Percentiles rank a stretch among this genome's conserved stretches.
These are phyloP conservation scores for Cacatua alba DNA, from an alignment of 2,113 vertebrate genomes.

Conservation along the genomic window DNA sequence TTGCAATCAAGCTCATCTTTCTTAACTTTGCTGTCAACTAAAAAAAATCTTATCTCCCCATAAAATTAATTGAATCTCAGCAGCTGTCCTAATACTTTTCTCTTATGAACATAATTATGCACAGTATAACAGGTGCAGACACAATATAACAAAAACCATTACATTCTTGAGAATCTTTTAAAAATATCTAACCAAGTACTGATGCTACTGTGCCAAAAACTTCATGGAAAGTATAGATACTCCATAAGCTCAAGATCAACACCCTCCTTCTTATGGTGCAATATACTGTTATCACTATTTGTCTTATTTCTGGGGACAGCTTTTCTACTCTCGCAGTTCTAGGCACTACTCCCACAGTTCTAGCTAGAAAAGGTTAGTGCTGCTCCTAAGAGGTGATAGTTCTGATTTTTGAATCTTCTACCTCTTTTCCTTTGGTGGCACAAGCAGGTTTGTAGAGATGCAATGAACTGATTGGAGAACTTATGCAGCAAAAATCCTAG, in stretches of 20 bases:
- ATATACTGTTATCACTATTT: neutral
- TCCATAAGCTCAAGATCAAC: neutral
- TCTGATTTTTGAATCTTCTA: neutral
- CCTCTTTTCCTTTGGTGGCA: neutral
- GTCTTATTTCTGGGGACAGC: neutral
- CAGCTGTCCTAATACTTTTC: neutral
- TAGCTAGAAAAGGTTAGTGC: neutral
- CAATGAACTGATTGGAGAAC: neutral
- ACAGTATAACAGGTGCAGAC: neutral
- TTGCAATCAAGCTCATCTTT: neutral
- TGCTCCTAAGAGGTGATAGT: neutral
- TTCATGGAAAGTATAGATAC: neutral
- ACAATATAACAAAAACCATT: neutral
- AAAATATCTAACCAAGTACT: neutral
- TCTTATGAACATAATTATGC: neutral
- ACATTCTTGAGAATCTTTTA: neutral
- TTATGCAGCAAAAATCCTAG: neutral
- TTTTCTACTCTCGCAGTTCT: neutral
- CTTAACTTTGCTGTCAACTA: neutral
- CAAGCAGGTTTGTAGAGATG: neutral
- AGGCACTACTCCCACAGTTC: neutral
- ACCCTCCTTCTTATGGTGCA: rapidly evolving
- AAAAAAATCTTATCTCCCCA: neutral
- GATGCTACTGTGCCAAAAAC: neutral
- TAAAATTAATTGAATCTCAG: constrained; percentile 15